Evolutionary conservation across 2,797 vertebrate species (phyloP).

Genomic region (Aselliscus stoliczkanus): DNA sequence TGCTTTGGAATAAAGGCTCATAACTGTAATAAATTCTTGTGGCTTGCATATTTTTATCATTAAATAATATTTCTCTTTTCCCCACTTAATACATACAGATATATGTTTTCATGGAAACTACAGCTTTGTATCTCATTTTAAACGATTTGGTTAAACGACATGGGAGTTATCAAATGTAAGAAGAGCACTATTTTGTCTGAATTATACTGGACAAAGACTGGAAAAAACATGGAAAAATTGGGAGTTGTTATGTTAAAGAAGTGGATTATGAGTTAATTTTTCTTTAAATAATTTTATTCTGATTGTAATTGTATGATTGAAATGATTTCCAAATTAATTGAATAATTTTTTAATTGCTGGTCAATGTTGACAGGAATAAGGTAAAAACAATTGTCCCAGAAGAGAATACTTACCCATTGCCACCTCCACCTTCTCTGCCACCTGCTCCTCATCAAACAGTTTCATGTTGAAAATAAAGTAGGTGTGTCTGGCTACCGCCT

Average conservation of each 20-base stretch:
- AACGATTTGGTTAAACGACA: not conserved
- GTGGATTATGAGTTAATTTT: not conserved
- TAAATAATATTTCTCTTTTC: conserved; percentile 37
- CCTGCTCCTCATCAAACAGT: not conserved
- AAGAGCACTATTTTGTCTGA: not conserved
- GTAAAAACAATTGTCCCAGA: not conserved
- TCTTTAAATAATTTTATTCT: not conserved
- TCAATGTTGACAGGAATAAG: not conserved
- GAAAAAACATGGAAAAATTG: not conserved
- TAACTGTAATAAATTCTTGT: not conserved
- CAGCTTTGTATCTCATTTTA: not conserved
- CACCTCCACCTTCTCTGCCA: not conserved
- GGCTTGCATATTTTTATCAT: not conserved
- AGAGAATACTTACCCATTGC: not conserved
- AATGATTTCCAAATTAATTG: not conserved
- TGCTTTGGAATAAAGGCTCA: not conserved
- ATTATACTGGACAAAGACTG: not conserved
- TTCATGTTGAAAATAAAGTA: conserved; percentile 32
- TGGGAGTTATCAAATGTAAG: not conserved
- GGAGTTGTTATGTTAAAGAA: not conserved
- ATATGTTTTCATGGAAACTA: not conserved
- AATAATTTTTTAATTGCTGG: not conserved
- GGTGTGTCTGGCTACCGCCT: not conserved
- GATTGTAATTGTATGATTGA: too few species aligned
- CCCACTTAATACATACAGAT: not conserved